A percentile compares a stretch with the other conserved stretches of the same genome.
Evolutionary conservation across 1,140 invertebrate genomes (phyloP).

Genomic region (Armadillidium nasatum): DNA sequence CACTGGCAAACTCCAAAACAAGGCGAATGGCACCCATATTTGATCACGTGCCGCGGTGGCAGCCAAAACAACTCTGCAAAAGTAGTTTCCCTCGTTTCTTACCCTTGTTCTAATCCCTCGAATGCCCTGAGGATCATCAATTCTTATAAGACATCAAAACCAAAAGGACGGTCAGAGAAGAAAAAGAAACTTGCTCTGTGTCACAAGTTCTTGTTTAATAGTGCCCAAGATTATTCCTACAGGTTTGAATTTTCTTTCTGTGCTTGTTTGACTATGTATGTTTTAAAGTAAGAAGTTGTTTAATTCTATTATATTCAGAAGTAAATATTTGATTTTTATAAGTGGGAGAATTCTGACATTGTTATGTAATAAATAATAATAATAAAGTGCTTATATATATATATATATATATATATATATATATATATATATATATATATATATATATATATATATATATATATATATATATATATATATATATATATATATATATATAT

Average conservation of each 20-base stretch:
- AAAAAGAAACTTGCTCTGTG: conserved; percentile 27
- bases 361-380: no score
- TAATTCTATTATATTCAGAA: no score
- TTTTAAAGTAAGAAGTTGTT: no score
- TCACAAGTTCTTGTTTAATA: conserved; percentile 27
- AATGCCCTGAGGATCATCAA: conserved; percentile 12
- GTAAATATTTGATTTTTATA: no score
- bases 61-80: not conserved
- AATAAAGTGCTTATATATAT: no score
- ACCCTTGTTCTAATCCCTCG: conserved; percentile 1
- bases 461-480: no score
- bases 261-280: no score
- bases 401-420: no score
- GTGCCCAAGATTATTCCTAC: conserved; percentile 14
- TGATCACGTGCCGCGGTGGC: conserved; percentile 22
- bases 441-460: no score
- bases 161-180: not conserved
- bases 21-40: conserved; percentile 23
- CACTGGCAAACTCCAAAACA: conserved; percentile 25
- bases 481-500: no score
- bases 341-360: no score
- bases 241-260: conserved; percentile 12
- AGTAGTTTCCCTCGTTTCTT: conserved; percentile 18
- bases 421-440: no score
- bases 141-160: not conserved